Evolutionary conservation across 1,140 invertebrate genomes (phyloP).

Genomic region (Lycorma delicatula): DNA sequence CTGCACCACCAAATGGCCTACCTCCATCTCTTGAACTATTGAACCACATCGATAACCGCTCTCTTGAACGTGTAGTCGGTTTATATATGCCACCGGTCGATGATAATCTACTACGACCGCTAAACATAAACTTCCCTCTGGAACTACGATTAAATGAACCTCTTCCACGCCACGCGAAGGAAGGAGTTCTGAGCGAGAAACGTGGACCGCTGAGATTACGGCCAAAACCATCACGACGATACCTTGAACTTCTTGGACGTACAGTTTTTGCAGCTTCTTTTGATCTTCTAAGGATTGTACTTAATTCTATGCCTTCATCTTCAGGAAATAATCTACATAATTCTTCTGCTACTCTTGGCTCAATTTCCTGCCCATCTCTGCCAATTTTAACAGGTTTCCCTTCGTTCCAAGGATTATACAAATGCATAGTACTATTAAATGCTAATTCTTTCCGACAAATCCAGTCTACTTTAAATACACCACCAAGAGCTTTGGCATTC

Average conservation of each 20-base stretch:
- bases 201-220: conserved; percentile 34
- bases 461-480: conserved; percentile 95
- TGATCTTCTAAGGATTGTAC: conserved; percentile 77
- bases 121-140: conserved; percentile 41
- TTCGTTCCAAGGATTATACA: conserved; percentile 98
- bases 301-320: conserved; percentile 88
- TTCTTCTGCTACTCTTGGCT: conserved; percentile 88
- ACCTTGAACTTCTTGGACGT: conserved; percentile 25
- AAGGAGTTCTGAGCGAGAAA: conserved; percentile 22
- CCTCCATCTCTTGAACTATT: conserved; percentile 32
- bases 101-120: conserved; percentile 40
- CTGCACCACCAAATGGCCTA: conserved; percentile 38
- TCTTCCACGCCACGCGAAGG: conserved; percentile 33
- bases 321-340: conserved; percentile 89
- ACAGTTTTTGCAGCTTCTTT: conserved; percentile 66
- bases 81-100: conserved; percentile 28
- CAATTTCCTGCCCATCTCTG: conserved; percentile 95
- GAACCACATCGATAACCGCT: conserved; percentile 9
- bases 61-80: conserved; percentile 4
- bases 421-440: conserved; percentile 83
- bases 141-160: conserved; percentile 39
- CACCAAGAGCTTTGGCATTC: conserved; percentile 83
- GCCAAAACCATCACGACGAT: conserved; percentile 34
- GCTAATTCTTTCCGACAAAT: conserved; percentile 90
- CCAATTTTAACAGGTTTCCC: conserved; percentile 98